Evolutionary conservation across 2,888 invertebrate genomes (phyloP), one percentile per base, ranked within the genome.

Genomic region (Cremastinae sp.): DNA sequence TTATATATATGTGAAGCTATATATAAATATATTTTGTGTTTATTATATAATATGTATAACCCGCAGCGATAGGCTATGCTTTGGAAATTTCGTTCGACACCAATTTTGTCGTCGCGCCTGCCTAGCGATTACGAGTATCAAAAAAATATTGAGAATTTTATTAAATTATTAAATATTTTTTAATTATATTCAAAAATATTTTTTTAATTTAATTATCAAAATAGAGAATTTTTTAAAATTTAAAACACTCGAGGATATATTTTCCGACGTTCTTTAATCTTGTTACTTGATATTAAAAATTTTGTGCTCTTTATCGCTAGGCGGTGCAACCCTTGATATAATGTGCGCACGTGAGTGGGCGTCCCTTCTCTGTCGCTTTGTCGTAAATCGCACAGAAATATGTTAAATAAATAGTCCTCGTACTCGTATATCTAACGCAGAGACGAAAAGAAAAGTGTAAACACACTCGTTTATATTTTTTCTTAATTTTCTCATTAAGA

Each of bases 341-440:
- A 62, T 84, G 83, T 82, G 85, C 85, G 88, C 88, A 89, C 88
- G 89, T 89, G 83, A 88, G 86, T 89, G 87, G 88, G 89, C 88
- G 89, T 89, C 88, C 88, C 88, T 88, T 89, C 87, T 89, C 85
- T 89, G 86, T 88, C 86, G 89, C 89, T 89, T 89, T 85, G 80
- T 83, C 83, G 85, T 86, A 82, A 84, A 83, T 82, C 81, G 85
- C 86, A 84, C 82, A 83, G 58, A 72, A n/a, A 49, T 45, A 64
- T 47, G 53, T 64, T 37, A 43, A 61, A 2, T 14, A 14, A 9
- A 41, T 64, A 75, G 59, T 56, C 53, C 41, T 71, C 72, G 68
- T 75, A 51, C 16, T 51, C 28, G 51, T 51, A 20, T 37, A 35
- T 51, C 4, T 41, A 43, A 10, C 14, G 22, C 64, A 28, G n/a